Conservation (phyloP, 2,797 vertebrate genomes). For the Capromys pilorides region DNA sequence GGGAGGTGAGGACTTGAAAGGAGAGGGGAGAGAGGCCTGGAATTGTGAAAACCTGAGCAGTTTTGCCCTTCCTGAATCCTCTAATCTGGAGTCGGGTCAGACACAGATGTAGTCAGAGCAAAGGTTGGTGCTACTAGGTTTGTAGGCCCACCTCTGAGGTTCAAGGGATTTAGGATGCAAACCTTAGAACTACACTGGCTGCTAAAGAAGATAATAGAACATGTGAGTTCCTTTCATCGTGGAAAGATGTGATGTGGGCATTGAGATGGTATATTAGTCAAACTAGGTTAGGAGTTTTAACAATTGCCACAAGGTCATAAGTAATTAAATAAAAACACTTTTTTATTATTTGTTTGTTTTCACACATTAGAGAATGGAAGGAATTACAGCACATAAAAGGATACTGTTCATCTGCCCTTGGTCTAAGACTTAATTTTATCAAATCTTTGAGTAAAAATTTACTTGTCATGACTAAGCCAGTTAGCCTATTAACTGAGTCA, state of each 20-base stretch:
- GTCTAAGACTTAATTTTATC: not conserved
- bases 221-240: not conserved
- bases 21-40: not conserved
- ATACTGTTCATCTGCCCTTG: not conserved
- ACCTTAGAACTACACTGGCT: not conserved
- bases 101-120: not conserved
- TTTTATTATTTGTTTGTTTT: not conserved
- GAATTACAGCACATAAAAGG: not conserved
- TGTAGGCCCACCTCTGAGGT: not conserved
- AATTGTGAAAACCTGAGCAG: not conserved
- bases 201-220: not conserved
- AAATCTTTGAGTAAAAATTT: slow-evolving; percentile 14
- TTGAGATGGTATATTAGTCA: not conserved
- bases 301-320: not conserved
- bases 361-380: not conserved
- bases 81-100: not conserved
- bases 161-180: not conserved
- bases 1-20: fast-evolving
- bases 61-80: not conserved
- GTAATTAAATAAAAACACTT: not conserved
- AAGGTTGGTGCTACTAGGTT: not conserved
- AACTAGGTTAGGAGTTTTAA: not conserved
- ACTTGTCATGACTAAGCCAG: not conserved
- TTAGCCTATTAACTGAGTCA: not conserved
- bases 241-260: not conserved